phyloP scores from a whole-genome alignment of 2,888 invertebrate genomes.

The Nycteola revayana region DNA sequence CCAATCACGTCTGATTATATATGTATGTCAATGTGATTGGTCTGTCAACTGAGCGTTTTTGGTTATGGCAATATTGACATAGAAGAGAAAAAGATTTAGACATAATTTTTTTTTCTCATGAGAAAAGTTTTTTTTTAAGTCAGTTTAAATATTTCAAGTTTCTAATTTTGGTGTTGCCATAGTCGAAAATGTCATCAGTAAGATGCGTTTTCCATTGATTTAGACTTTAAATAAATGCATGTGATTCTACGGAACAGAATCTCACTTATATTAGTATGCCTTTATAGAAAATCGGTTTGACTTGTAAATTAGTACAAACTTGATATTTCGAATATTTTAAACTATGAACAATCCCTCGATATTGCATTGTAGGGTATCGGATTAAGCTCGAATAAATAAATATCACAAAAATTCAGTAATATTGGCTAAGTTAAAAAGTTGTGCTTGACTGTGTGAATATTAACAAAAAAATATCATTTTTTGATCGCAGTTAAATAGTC shows the following conservation, averaged over 20 bases:
- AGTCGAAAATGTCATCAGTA: slow-evolving; percentile 11
- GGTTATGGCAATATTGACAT: slow-evolving; percentile 23
- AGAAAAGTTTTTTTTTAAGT: background rate
- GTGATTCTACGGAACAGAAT: slow-evolving; percentile 24
- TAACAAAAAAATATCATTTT: too few relatives aligned
- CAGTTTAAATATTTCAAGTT: background rate
- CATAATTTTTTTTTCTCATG: background rate
- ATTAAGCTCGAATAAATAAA: too few relatives aligned
- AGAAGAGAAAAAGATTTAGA: too few relatives aligned
- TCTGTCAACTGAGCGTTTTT: slow-evolving; percentile 13
- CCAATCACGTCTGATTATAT: slow-evolving; percentile 17
- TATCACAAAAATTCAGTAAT: slow-evolving; percentile 5
- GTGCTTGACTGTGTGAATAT: too few relatives aligned
- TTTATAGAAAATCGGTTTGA: slow-evolving; percentile 12
- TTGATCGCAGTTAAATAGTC: too few relatives aligned
- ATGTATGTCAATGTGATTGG: slow-evolving; percentile 15
- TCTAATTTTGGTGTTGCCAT: slow-evolving; percentile 20
- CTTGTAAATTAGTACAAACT: slow-evolving; percentile 17
- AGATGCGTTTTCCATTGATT: slow-evolving; percentile 21
- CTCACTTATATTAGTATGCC: slow-evolving; percentile 20
- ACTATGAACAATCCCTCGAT: background rate
- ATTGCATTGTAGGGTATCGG: too few relatives aligned
- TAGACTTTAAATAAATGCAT: slow-evolving; percentile 20
- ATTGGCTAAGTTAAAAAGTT: background rate
- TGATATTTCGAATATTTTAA: slow-evolving; percentile 4